Conservation (phyloP, 2,113 vertebrate genomes). For the Taxidea taxus region DNA sequence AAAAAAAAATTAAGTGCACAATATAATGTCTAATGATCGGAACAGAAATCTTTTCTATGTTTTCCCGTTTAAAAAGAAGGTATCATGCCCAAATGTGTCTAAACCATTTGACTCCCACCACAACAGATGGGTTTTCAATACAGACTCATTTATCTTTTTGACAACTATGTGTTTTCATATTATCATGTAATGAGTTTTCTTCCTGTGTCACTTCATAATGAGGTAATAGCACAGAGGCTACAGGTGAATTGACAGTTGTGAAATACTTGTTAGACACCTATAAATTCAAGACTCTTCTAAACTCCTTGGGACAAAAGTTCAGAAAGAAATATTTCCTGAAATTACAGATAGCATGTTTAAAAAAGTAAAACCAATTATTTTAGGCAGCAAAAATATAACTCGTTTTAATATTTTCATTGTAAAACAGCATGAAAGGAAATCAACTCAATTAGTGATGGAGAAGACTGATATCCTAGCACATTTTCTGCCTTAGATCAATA, state of each 20-base stretch:
- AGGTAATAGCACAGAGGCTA: constrained; percentile 56
- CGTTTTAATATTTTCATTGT: constrained; percentile 17
- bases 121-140: constrained; percentile 50
- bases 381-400: background rate
- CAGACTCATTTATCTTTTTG: constrained; percentile 62
- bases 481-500: constrained; percentile 31
- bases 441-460: constrained; percentile 25
- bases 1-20: constrained; percentile 35
- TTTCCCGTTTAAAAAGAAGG: constrained; percentile 29
- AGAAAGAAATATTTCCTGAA: constrained; percentile 38
- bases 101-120: constrained; percentile 18
- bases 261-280: constrained; percentile 56
- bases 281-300: constrained; percentile 38
- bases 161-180: constrained; percentile 64
- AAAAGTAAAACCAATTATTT: constrained; percentile 45
- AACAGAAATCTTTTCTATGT: constrained; percentile 15
- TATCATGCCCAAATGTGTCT: background rate
- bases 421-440: constrained; percentile 55
- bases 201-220: constrained; percentile 58
- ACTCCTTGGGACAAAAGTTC: background rate
- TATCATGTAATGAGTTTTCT: constrained; percentile 55
- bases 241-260: constrained; percentile 39
- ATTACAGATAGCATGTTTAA: background rate
- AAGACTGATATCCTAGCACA: background rate
- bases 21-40: background rate